A percentile compares a stretch with the other conserved stretches of the same genome.
Conservation (phyloP, 2,797 vertebrate species). For the Nannoperca australis region DNA sequence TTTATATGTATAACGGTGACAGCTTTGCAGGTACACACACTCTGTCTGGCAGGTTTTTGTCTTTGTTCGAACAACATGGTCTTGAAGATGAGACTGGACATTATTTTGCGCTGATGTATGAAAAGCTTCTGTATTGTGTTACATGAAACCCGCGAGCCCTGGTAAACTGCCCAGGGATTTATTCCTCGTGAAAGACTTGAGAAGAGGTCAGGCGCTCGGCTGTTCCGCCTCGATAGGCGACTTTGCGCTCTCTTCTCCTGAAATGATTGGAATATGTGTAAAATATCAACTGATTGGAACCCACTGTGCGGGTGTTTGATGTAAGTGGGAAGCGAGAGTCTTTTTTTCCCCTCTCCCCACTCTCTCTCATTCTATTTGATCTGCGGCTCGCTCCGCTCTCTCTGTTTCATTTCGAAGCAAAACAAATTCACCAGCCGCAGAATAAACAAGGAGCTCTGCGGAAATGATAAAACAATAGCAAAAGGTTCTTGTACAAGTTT, state of each 20-base stretch:
- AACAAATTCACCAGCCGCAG: constrained; percentile 54
- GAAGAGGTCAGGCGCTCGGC: constrained; percentile 19
- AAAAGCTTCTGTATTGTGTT: neutral
- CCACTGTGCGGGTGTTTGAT: constrained; percentile 55
- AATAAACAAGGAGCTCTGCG: constrained; percentile 59
- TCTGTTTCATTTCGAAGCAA: constrained; percentile 54
- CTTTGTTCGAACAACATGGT: neutral
- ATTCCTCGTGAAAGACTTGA: constrained; percentile 5
- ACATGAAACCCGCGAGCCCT: neutral
- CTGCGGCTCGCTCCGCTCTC: constrained; percentile 27
- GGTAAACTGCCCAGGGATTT: neutral
- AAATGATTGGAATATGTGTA: constrained; percentile 44
- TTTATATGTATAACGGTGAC: too few species aligned
- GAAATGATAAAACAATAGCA: constrained; percentile 40
- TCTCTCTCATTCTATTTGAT: constrained; percentile 68
- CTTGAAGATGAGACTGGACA: neutral
- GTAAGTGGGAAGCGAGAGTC: constrained; percentile 28
- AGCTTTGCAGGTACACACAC: neutral
- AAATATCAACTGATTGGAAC: constrained; percentile 63
- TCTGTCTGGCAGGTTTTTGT: neutral
- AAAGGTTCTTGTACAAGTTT: constrained; percentile 24
- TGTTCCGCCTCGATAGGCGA: neutral
- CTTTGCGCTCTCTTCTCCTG: constrained; percentile 13
- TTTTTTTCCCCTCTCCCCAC: neutral
- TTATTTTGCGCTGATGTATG: neutral